phyloP scores from a whole-genome alignment of 2,888 invertebrate genomes.

The Thymelicus lineola region DNA sequence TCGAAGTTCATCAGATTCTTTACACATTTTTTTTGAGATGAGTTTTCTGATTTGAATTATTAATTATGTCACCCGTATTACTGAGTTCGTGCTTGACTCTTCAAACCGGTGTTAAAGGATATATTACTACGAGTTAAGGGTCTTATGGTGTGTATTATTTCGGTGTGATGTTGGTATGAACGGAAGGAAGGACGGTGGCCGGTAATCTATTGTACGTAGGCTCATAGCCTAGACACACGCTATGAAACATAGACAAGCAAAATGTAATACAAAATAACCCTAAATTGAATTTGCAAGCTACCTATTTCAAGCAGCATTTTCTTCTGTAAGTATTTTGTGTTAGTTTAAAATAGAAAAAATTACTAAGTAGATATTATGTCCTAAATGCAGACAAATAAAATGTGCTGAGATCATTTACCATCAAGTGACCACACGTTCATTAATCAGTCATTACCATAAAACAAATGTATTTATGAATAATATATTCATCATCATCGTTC shows the following conservation, averaged over 20 bases:
- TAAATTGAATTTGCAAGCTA: background rate
- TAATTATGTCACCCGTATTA: no score
- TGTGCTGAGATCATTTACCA: no score
- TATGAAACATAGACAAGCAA: background rate
- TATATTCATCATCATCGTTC: no score
- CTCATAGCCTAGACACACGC: constrained; percentile 20
- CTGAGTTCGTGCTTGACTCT: background rate
- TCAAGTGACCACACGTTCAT: no score
- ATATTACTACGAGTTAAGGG: constrained; percentile 9
- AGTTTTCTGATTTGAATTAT: background rate
- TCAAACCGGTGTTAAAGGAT: background rate
- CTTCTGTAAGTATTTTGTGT: no score
- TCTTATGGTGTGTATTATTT: constrained; percentile 18
- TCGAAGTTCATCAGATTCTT: no score
- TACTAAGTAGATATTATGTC: no score
- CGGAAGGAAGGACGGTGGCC: constrained; percentile 60
- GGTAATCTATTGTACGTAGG: constrained; percentile 56
- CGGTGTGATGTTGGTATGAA: constrained; percentile 30
- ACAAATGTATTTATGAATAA: no score
- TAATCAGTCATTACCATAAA: no score
- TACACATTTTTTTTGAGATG: no score
- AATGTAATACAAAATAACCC: background rate
- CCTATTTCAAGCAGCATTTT: background rate
- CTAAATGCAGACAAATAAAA: no score
- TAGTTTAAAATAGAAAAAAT: no score